A percentile compares a stretch with the other conserved stretches of the same genome.
Evolutionary conservation across 2,113 vertebrate species (phyloP).

Genomic region (Epinephelus lanceolatus): DNA sequence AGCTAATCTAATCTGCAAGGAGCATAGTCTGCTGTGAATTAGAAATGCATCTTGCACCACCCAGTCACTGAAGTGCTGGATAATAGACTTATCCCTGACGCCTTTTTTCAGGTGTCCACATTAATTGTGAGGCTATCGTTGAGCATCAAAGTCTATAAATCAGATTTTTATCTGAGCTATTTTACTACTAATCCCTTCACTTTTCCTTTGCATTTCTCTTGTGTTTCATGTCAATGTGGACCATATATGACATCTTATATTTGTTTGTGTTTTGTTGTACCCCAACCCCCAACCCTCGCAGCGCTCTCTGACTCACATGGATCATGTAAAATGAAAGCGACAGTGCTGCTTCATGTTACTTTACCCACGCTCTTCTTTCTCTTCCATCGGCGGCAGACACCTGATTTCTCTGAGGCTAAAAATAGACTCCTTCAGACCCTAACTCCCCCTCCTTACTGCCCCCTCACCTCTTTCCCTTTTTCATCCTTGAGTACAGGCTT

Average conservation of each 20-base stretch:
- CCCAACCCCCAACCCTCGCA: slow-evolving; percentile 21
- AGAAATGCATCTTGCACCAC: slow-evolving; percentile 13
- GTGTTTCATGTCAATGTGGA: not conserved
- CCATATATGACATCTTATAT: slow-evolving; percentile 23
- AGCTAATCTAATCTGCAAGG: slow-evolving; percentile 53
- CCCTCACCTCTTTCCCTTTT: slow-evolving; percentile 30
- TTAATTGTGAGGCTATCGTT: not conserved
- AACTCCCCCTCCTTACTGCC: slow-evolving; percentile 2
- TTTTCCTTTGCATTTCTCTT: not conserved
- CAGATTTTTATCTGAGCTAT: not conserved
- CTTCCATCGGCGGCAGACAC: slow-evolving; percentile 68
- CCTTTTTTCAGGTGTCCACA: not conserved
- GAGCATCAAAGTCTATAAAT: not conserved
- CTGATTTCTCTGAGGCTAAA: slow-evolving; percentile 75
- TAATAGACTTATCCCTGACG: not conserved
- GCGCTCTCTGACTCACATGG: slow-evolving; percentile 58
- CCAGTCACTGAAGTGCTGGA: slow-evolving; percentile 1
- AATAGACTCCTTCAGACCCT: slow-evolving; percentile 69
- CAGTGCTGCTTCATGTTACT: slow-evolving; percentile 59
- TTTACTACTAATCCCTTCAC: not conserved
- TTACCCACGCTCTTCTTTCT: slow-evolving; percentile 51
- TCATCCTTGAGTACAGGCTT: slow-evolving; percentile 22
- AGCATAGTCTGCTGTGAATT: slow-evolving; percentile 24
- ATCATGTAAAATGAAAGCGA: slow-evolving; percentile 69
- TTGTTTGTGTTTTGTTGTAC: slow-evolving; percentile 32